Base-by-base conservation (phyloP, 2,797 vertebrate species). In the Allobates femoralis region DNA sequence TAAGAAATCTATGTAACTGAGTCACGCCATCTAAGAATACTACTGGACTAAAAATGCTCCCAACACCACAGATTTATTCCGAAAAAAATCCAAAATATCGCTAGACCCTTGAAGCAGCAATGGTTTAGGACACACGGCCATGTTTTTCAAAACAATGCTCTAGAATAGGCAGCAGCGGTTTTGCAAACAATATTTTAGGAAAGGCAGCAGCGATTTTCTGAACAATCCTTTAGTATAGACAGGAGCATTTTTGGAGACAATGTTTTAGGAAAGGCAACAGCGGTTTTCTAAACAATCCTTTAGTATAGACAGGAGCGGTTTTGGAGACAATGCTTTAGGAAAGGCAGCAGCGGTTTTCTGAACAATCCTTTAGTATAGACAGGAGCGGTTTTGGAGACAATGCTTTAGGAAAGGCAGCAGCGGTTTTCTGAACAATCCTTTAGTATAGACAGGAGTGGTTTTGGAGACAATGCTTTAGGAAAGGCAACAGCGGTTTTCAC, bases 1-100 rank as follows among this genome's bases (percentile, higher is more conserved):
- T 28, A 78, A 79, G 55, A 55, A 76, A 79, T 78, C 23, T 26
- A 46, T 73, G 23, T 46, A 67, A 19, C 14, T 7, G 69, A 41
- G 64, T 46, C 34, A 71, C 11, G 37, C 34, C 23, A 46, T n/a
- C 41, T 50, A 50, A 50, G 37, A 74, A 74, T 41, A 26, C 71
- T 26, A 32, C 26, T 32, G 32, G 32, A 3, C 67, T 23, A 10
- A 73, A 23, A 41, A 41, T n/a, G 69, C 69, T 41, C n/a, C 21
- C n/a, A 6, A 15, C 23, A 23, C 23, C 23, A 32, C 7, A 67
- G 30, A 18, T 19, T 26, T 8, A 67, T n/a, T 60, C 15, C 51
- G 15, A 53, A 18, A 15, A n/a, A 60, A n/a, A n/a, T 60, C 23
- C 58, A 6, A n/a, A 8, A 12, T n/a, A 73, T 23, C 37, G n/a